Conservation (phyloP, 2,797 vertebrate species). For the Taenioides sp. region DNA sequence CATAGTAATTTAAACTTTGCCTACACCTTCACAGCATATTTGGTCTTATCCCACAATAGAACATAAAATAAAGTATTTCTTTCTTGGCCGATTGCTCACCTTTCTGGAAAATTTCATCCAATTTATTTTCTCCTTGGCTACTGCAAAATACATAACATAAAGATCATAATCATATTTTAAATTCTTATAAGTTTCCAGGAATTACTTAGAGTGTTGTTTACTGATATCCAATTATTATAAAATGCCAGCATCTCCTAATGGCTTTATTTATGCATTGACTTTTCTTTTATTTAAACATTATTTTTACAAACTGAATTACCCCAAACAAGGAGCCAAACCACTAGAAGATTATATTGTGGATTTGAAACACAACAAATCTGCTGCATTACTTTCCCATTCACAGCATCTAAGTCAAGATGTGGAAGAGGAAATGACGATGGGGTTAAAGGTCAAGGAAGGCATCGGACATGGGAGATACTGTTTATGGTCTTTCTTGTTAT, state of each 20-base stretch:
- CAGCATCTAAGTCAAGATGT: slow-evolving; percentile 51
- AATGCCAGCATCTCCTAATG: neutral
- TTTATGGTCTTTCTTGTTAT: slow-evolving; percentile 17
- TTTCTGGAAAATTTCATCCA: neutral
- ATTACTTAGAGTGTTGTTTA: neutral
- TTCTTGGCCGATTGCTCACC: neutral
- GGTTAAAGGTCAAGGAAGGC: slow-evolving; percentile 50
- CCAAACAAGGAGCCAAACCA: slow-evolving; percentile 10
- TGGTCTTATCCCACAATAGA: neutral
- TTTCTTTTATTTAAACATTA: neutral
- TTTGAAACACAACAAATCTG: neutral
- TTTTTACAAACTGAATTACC: slow-evolving; percentile 1
- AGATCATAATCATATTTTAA: neutral
- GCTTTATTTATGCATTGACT: slow-evolving; percentile 1
- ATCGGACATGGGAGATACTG: slow-evolving; percentile 42
- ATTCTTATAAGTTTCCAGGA: neutral
- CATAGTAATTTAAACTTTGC: neutral
- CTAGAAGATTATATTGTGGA: slow-evolving; percentile 12
- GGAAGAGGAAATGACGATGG: slow-evolving; percentile 36
- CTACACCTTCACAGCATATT: neutral
- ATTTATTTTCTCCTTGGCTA: neutral
- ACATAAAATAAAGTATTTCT: neutral
- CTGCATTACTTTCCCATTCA: slow-evolving; percentile 46
- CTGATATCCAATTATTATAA: neutral
- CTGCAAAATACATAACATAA: neutral